These are phyloP conservation scores for Drosophila orena DNA, from an alignment of 1,140 invertebrate genomes.

Conservation along the genomic window DNA sequence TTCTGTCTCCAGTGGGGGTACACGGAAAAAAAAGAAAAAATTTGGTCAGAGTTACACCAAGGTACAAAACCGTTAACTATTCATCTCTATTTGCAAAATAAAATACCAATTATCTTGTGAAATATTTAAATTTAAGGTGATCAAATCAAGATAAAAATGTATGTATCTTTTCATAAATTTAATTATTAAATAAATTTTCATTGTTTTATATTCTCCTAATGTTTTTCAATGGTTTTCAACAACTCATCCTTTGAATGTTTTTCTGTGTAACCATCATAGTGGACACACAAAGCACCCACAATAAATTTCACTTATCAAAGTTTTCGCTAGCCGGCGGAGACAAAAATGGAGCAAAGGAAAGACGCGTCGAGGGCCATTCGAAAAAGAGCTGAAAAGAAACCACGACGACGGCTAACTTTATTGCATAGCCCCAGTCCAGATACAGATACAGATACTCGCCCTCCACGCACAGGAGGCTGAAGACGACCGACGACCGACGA, in stretches of 20 bases:
- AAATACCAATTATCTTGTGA: too few species aligned
- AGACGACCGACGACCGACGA: slow-evolving; percentile 22
- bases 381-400: slow-evolving; percentile 37
- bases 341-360: slow-evolving; percentile 57
- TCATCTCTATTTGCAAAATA: too few species aligned
- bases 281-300: slow-evolving; percentile 70
- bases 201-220: too few species aligned
- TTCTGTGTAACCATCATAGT: slow-evolving; percentile 30
- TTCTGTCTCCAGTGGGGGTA: slow-evolving; percentile 26
- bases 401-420: slow-evolving; percentile 67
- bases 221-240: too few species aligned
- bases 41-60: too few species aligned
- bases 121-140: too few species aligned
- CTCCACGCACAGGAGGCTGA: slow-evolving; percentile 38
- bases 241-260: neutral
- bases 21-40: neutral
- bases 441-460: slow-evolving; percentile 51
- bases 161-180: too few species aligned
- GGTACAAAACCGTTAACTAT: too few species aligned
- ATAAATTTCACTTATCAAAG: slow-evolving; percentile 83
- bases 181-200: too few species aligned
- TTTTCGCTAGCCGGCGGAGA: slow-evolving; percentile 59
- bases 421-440: slow-evolving; percentile 64
- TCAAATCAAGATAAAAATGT: too few species aligned
- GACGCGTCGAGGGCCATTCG: slow-evolving; percentile 33